These are phyloP conservation scores for Cryptophagus acutangulus DNA, from an alignment of 2,888 invertebrate species.

Conservation along the genomic window DNA sequence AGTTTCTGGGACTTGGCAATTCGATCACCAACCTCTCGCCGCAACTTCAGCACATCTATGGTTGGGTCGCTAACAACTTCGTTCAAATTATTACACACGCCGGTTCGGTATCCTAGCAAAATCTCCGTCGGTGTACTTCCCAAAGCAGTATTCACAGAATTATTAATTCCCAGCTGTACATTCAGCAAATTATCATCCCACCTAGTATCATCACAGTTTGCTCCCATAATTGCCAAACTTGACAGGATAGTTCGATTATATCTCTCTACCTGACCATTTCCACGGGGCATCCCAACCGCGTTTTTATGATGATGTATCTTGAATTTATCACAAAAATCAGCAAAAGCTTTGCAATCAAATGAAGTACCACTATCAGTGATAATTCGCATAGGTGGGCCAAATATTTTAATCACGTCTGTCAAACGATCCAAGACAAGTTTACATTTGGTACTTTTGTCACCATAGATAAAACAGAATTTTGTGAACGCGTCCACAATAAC, in stretches of 20 bases:
- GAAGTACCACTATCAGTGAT: slow-evolving; percentile 11
- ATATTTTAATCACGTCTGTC: slow-evolving; percentile 8
- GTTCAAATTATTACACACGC: neutral
- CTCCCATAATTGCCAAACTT: slow-evolving; percentile 23
- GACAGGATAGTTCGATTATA: slow-evolving; percentile 12
- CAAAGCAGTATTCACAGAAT: slow-evolving; percentile 1
- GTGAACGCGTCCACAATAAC: slow-evolving; percentile 29
- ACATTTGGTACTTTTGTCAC: slow-evolving; percentile 10
- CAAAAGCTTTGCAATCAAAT: slow-evolving; percentile 8
- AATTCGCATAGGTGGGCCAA: slow-evolving; percentile 10
- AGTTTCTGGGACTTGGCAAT: neutral
- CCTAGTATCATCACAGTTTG: slow-evolving; percentile 18
- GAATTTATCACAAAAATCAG: slow-evolving; percentile 7
- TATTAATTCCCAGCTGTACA: slow-evolving; percentile 25
- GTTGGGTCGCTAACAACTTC: neutral
- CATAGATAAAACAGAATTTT: slow-evolving; percentile 21
- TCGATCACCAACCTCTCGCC: neutral
- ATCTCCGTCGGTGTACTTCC: neutral
- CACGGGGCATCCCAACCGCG: slow-evolving; percentile 6
- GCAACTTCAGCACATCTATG: neutral
- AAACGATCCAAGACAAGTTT: slow-evolving; percentile 4
- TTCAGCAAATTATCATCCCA: slow-evolving; percentile 26
- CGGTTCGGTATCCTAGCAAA: neutral
- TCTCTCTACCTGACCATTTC: slow-evolving; percentile 11
- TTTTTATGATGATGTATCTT: slow-evolving; percentile 8